Percentiles rank a stretch among this genome's conserved stretches.
Evolutionary conservation across 2,888 invertebrate species (phyloP).

Genomic region (Dynastes maya): DNA sequence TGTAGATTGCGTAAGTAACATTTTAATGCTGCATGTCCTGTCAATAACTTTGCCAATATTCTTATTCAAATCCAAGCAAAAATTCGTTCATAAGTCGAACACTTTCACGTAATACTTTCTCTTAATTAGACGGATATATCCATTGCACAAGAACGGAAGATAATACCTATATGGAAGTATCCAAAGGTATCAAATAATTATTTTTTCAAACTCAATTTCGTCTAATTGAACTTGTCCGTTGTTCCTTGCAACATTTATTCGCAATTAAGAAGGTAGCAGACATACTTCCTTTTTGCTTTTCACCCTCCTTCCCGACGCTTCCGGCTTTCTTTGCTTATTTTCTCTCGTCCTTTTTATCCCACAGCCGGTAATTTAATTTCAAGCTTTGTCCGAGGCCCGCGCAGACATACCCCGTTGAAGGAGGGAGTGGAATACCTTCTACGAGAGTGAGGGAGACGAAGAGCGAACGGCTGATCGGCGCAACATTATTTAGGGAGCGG

Average conservation of each 20-base stretch:
- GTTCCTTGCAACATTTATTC: conserved; percentile 25
- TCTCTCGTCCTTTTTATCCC: conserved; percentile 19
- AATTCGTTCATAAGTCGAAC: no score
- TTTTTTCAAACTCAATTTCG: conserved; percentile 23
- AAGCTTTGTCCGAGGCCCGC: conserved; percentile 22
- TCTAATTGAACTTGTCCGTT: conserved; percentile 26
- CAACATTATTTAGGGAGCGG: not conserved
- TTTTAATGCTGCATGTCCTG: no score
- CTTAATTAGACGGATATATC: no score
- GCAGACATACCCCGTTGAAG: not conserved
- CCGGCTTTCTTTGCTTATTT: conserved; percentile 8
- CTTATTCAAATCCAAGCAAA: no score
- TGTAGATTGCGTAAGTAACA: no score
- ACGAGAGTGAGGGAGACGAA: not conserved
- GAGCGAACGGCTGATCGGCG: not conserved
- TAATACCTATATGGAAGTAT: not conserved
- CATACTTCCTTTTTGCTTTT: conserved; percentile 8
- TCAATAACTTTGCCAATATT: no score
- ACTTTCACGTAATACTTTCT: no score
- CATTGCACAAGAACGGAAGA: no score
- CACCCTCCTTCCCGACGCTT: not conserved
- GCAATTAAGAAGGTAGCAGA: conserved; percentile 22
- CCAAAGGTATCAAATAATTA: conserved; percentile 22
- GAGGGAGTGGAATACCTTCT: not conserved
- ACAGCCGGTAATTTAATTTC: conserved; percentile 27